Base-by-base conservation (phyloP, 2,888 invertebrate species). In the Athetis lepigone region DNA sequence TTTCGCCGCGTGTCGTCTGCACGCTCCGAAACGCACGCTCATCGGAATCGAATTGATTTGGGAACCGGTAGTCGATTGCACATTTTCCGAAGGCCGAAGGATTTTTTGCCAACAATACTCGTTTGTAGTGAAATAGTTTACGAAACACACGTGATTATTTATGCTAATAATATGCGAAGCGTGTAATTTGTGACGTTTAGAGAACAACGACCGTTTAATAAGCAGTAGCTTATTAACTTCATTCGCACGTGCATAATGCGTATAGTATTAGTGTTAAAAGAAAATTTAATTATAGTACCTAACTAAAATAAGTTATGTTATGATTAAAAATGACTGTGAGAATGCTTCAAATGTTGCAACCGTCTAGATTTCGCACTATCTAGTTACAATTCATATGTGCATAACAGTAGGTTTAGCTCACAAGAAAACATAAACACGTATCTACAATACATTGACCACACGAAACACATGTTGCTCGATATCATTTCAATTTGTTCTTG, bases 1-100 rank as follows among this genome's bases (percentile, higher is more conserved):
- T 91, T 91, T 89, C 81, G 73, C 74, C 70, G 84, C 76, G 77
- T 79, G 80, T 81, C 84, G 79, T 77, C 78, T 55, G 60, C 77
- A 81, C 75, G 84, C 77, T 81, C 76, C 79, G 71, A 80, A 81
- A 81, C 60, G 70, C 78, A 50, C 55, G 62, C 59, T 54, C 72
- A 74, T 82, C 75, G 74, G 70, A 72, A 75, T 67, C 57, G 72
- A 79, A 83, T 84, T 80, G 81, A 82, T 86, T 88, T 85, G 79
- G 77, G 81, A 87, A 88, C 88, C 85, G 86, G 87, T 86, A 89
- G 81, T 82, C 62, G 79, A 81, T 85, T 82, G 81, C 80, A 79
- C 21, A 65, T 61, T 71, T 77, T 82, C 75, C 77, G 69, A 83
- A 82, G 78, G 80, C 79, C 79, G 75, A 59, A 40, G 58, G 42